Percentiles rank a stretch among this genome's conserved stretches.
Evolutionary conservation across 2,797 vertebrate genomes (phyloP).

Genomic region (Sebastes oblongus): DNA sequence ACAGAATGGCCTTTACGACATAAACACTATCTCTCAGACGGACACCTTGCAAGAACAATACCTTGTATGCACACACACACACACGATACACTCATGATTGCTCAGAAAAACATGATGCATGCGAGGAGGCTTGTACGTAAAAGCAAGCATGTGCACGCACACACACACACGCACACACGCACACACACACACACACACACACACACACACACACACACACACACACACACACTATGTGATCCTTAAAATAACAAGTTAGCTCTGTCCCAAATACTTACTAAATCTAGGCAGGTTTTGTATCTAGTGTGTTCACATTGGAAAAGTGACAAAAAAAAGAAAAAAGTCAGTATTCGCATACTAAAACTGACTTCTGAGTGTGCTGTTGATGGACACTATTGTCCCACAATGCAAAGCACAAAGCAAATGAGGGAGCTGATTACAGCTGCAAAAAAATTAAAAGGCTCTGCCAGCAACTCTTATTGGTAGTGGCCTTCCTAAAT

Average conservation of each 20-base stretch:
- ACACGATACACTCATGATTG: not conserved
- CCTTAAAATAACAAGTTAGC: not conserved
- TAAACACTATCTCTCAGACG: slow-evolving; percentile 68
- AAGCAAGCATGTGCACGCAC: accelerated
- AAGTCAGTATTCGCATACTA: no score
- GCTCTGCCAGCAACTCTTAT: not conserved
- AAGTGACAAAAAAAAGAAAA: not conserved
- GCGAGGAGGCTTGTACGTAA: not conserved
- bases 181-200: not conserved
- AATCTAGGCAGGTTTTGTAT: not conserved
- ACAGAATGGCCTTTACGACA: slow-evolving; percentile 59
- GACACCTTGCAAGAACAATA: slow-evolving; percentile 59
- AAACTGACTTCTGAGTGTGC: not conserved
- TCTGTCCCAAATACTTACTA: not conserved
- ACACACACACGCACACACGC: not conserved
- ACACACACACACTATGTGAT: not conserved
- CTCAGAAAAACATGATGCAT: slow-evolving; percentile 7
- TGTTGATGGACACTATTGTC: not conserved
- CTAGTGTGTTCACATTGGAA: not conserved
- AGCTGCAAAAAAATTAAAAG: not conserved
- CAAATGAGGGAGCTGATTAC: not conserved
- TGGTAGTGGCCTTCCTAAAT: not conserved
- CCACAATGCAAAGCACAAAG: not conserved
- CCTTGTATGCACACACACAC: not conserved
- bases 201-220: not conserved